Conservation (phyloP, 2,888 invertebrate species). For the Lissonota sp. region DNA sequence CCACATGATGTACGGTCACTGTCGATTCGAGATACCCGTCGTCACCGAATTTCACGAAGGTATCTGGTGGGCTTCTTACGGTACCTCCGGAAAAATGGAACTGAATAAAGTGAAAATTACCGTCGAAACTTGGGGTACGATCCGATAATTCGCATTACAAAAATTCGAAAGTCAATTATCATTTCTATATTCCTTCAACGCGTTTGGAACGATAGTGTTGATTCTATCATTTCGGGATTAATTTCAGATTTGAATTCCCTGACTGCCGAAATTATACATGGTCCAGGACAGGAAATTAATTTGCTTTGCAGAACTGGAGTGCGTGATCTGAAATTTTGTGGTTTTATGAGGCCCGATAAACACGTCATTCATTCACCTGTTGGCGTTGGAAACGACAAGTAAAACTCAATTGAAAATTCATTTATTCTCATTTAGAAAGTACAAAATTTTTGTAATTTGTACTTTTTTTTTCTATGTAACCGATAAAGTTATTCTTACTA, state of each 20-base stretch:
- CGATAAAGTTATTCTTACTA: constrained; percentile 74
- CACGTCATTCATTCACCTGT: constrained; percentile 67
- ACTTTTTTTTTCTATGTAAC: neutral
- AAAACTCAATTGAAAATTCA: constrained; percentile 35
- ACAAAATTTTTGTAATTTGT: neutral
- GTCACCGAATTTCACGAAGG: constrained; percentile 73
- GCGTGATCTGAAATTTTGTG: constrained; percentile 65
- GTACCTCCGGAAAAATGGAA: constrained; percentile 58
- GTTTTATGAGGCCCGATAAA: constrained; percentile 75
- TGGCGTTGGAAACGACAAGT: constrained; percentile 74
- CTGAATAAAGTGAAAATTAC: constrained; percentile 59
- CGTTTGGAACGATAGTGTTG: neutral
- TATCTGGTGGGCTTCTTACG: constrained; percentile 74
- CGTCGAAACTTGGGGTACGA: constrained; percentile 71
- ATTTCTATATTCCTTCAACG: neutral
- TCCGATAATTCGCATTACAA: neutral
- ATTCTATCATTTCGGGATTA: neutral
- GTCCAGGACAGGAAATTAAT: constrained; percentile 47
- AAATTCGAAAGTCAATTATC: neutral
- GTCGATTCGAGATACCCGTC: constrained; percentile 64
- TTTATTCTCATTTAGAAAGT: neutral
- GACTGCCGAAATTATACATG: constrained; percentile 1
- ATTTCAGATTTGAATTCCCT: constrained; percentile 40
- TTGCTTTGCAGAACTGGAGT: constrained; percentile 63
- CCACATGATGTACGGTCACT: constrained; percentile 61